A percentile compares a stretch with the other conserved stretches of the same genome.
Evolutionary conservation across 1,140 invertebrate species (phyloP).

Genomic region (Brachionus plicatilis): DNA sequence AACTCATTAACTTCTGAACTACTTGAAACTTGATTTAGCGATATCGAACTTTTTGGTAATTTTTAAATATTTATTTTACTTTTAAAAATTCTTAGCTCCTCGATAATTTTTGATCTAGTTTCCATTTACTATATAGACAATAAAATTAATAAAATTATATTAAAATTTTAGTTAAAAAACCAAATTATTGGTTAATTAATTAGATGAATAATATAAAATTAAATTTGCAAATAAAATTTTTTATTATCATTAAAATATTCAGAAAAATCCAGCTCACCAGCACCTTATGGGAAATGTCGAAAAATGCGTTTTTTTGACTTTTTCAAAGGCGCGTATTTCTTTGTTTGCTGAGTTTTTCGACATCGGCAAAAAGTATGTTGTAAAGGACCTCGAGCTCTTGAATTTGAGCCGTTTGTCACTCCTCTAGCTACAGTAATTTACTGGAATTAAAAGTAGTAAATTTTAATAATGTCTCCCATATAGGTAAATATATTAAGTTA

Average conservation of each 20-base stretch:
- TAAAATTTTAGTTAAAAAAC: neutral
- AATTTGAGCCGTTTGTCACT: too few species aligned
- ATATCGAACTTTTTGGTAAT: neutral
- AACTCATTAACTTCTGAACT: neutral
- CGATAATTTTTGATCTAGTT: neutral
- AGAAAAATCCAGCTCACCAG: neutral
- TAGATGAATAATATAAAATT: neutral
- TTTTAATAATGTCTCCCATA: too few species aligned
- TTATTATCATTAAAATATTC: neutral
- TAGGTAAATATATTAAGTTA: too few species aligned
- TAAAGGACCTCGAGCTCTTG: too few species aligned
- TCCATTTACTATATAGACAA: neutral
- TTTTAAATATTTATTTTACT: neutral
- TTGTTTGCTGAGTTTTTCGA: too few species aligned
- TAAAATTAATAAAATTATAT: neutral
- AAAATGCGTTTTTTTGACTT: too few species aligned
- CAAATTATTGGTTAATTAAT: neutral
- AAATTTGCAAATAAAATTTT: neutral
- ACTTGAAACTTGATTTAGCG: neutral
- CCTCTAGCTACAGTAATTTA: too few species aligned
- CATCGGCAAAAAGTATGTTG: too few species aligned
- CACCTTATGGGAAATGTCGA: too few species aligned
- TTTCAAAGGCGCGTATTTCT: too few species aligned
- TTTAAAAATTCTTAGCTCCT: neutral
- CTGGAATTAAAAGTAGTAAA: too few species aligned